Percentiles rank a stretch among this genome's conserved stretches.
Evolutionary conservation across 2,797 vertebrate species (phyloP).

Genomic region (Mus minutoides): DNA sequence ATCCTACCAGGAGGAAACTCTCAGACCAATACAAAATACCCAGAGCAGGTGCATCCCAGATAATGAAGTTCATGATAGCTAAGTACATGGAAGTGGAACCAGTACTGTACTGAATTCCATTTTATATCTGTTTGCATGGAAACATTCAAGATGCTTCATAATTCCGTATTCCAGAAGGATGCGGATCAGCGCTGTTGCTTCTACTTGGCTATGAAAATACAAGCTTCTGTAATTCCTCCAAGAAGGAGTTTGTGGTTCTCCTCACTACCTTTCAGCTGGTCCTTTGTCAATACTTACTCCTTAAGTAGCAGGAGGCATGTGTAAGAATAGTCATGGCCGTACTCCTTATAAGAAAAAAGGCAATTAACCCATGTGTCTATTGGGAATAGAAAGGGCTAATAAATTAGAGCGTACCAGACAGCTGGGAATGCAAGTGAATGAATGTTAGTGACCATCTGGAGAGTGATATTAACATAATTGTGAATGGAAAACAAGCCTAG

Average conservation of each 20-base stretch:
- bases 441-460: not conserved
- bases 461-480: not conserved
- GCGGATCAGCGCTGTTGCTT: not conserved
- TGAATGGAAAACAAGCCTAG: not conserved
- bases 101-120: fast-evolving
- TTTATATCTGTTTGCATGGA: not conserved
- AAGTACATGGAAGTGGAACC: not conserved
- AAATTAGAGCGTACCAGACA: too few species aligned
- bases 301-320: not conserved
- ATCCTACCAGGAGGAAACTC: not conserved
- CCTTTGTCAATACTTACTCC: not conserved
- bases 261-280: too few species aligned
- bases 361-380: not conserved
- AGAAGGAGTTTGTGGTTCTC: not conserved
- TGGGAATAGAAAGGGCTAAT: not conserved
- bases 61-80: not conserved
- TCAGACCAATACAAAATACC: not conserved
- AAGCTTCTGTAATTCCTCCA: not conserved
- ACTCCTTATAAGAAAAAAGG: not conserved
- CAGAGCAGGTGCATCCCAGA: not conserved
- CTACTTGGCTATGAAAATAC: not conserved
- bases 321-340: not conserved
- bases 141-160: not conserved
- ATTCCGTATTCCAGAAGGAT: not conserved
- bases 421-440: not conserved